Conservation (phyloP, 2,888 invertebrate genomes). For the Gymnosoma rotundatum region DNA sequence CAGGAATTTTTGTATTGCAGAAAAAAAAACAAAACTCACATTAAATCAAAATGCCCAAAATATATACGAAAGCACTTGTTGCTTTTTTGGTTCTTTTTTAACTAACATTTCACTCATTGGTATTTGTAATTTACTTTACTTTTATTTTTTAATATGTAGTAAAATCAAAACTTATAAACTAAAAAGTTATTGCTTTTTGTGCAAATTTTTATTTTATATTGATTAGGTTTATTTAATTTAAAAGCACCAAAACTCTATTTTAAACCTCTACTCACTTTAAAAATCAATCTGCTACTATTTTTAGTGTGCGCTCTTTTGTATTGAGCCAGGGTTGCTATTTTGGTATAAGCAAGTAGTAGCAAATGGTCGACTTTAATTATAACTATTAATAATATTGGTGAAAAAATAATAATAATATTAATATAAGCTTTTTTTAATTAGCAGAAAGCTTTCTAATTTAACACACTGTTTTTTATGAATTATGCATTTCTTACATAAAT, state of each 20-base stretch:
- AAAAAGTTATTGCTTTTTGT: not conserved
- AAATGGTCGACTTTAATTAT: not conserved
- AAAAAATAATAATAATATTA: too few species aligned
- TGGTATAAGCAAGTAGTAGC: constrained; percentile 5
- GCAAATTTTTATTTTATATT: constrained; percentile 7
- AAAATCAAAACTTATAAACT: not conserved
- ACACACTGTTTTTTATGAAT: too few species aligned
- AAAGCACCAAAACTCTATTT: constrained; percentile 11
- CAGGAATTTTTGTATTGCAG: constrained; percentile 56
- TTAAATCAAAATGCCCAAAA: constrained; percentile 36
- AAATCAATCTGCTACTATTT: constrained; percentile 53
- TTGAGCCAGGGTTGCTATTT: constrained; percentile 25
- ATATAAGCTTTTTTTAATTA: too few species aligned
- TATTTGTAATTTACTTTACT: not conserved
- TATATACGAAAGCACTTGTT: constrained; percentile 61
- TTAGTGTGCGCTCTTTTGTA: constrained; percentile 49
- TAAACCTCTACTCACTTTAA: constrained; percentile 56
- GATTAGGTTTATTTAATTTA: constrained; percentile 10
- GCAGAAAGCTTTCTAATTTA: too few species aligned
- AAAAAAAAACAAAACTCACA: constrained; percentile 12
- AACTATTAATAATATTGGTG: too few species aligned
- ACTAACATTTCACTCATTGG: not conserved
- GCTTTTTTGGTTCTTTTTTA: constrained; percentile 5
- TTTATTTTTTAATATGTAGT: not conserved
- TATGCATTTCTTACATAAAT: too few species aligned